These are phyloP conservation scores for Saccopteryx bilineata DNA, from an alignment of 2,113 vertebrate genomes.

Conservation along the genomic window DNA sequence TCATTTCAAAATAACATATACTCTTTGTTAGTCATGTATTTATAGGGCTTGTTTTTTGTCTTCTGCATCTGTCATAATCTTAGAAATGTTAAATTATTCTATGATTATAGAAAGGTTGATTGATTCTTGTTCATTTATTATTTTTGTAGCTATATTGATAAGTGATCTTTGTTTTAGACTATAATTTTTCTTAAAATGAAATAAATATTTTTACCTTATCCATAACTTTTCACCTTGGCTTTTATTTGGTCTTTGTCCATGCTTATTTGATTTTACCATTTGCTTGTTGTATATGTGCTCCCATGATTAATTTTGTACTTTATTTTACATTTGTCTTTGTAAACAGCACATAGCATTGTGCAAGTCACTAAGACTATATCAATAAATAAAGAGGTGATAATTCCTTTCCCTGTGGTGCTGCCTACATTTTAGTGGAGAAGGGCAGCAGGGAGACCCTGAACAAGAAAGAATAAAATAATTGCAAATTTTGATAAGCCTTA, in stretches of 20 bases:
- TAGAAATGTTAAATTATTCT: slow-evolving; percentile 2
- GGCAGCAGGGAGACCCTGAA: not conserved
- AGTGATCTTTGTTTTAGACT: not conserved
- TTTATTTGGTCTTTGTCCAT: not conserved
- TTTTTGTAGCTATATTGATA: not conserved
- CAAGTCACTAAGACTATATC: not conserved
- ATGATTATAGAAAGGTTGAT: not conserved
- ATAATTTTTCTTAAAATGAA: not conserved
- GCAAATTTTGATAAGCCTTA: not conserved
- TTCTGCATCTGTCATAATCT: not conserved
- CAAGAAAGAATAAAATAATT: slow-evolving; percentile 8
- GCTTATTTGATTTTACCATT: not conserved
- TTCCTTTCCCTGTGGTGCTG: not conserved
- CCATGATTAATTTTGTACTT: not conserved
- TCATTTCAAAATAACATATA: not conserved
- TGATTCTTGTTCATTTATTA: not conserved
- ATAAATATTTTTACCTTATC: not conserved
- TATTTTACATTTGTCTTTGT: not conserved
- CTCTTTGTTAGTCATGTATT: not conserved
- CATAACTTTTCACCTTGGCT: not conserved
- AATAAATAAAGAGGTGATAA: not conserved
- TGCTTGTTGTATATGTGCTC: not conserved
- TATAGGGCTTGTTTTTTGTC: not conserved
- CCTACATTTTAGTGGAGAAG: not conserved
- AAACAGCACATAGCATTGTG: not conserved